A percentile compares a stretch with the other conserved stretches of the same genome.
phyloP scores from a whole-genome alignment of 2,113 vertebrate species.

The Etheostoma cragini region DNA sequence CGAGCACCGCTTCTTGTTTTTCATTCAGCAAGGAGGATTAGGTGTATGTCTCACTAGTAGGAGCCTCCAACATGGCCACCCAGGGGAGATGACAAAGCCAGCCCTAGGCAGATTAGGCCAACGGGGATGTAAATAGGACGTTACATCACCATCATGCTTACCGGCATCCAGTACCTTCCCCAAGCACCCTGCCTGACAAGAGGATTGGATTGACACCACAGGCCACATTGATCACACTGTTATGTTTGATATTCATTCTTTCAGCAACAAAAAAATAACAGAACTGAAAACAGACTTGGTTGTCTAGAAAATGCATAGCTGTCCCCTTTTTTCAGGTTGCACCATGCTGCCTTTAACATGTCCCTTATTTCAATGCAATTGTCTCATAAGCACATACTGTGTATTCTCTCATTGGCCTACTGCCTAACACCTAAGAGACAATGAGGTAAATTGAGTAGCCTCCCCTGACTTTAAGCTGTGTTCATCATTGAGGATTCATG shows the following conservation, averaged over 20 bases:
- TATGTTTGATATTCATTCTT: background rate
- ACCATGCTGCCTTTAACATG: background rate
- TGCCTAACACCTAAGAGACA: background rate
- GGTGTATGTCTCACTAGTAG: slow-evolving; percentile 34
- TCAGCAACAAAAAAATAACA: background rate
- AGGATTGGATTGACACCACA: slow-evolving; percentile 48
- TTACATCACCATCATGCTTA: slow-evolving; percentile 74
- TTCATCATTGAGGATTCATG: slow-evolving; percentile 8
- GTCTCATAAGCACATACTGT: background rate
- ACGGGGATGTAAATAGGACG: slow-evolving; percentile 76
- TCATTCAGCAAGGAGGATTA: slow-evolving; percentile 50
- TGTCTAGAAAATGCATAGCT: background rate
- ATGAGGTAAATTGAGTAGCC: background rate
- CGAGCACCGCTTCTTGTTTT: slow-evolving; percentile 18
- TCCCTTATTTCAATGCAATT: background rate
- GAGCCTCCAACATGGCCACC: slow-evolving; percentile 58
- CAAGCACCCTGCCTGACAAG: slow-evolving; percentile 34
- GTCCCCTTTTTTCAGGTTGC: background rate
- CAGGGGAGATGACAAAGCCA: slow-evolving; percentile 67
- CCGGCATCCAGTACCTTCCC: slow-evolving; percentile 39
- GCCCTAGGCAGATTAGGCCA: slow-evolving; percentile 67
- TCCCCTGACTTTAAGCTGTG: slow-evolving; percentile 6
- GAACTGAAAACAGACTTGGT: background rate
- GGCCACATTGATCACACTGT: slow-evolving; percentile 18
- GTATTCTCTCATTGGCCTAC: background rate